Evolutionary conservation across 1,140 invertebrate species (phyloP).

Genomic region (Lethrus apterus): DNA sequence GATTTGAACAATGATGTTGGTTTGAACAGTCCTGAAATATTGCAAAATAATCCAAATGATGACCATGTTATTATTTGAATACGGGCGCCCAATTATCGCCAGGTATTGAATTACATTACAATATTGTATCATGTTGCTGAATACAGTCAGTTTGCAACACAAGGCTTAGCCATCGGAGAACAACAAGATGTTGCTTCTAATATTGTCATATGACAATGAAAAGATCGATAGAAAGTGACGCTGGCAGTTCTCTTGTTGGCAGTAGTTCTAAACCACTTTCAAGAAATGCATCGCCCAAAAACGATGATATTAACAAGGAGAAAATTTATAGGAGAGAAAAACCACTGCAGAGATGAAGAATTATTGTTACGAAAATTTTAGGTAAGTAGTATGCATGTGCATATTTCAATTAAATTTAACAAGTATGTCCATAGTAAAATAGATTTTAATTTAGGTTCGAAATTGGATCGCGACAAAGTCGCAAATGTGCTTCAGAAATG

Average conservation of each 20-base stretch:
- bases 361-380: constrained; percentile 64
- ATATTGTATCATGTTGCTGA: constrained; percentile 57
- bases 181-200: constrained; percentile 75
- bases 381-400: constrained; percentile 19
- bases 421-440: too few relatives aligned
- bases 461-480: constrained; percentile 67
- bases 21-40: constrained; percentile 5
- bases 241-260: constrained; percentile 35
- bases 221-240: constrained; percentile 49
- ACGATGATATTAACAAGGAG: constrained; percentile 71
- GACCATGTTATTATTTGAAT: constrained; percentile 60
- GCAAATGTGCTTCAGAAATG: constrained; percentile 61
- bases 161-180: constrained; percentile 51
- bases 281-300: constrained; percentile 47
- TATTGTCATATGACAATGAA: constrained; percentile 74
- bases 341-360: constrained; percentile 92
- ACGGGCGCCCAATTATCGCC: constrained; percentile 60
- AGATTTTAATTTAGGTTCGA: constrained; percentile 24
- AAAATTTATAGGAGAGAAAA: constrained; percentile 81
- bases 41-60: background rate
- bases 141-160: constrained; percentile 30
- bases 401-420: too few relatives aligned
- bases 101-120: constrained; percentile 63
- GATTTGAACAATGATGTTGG: constrained; percentile 5
- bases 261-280: constrained; percentile 36